phyloP scores from a whole-genome alignment of 2,888 invertebrate species.

The Hirtodrosophila confusa region DNA sequence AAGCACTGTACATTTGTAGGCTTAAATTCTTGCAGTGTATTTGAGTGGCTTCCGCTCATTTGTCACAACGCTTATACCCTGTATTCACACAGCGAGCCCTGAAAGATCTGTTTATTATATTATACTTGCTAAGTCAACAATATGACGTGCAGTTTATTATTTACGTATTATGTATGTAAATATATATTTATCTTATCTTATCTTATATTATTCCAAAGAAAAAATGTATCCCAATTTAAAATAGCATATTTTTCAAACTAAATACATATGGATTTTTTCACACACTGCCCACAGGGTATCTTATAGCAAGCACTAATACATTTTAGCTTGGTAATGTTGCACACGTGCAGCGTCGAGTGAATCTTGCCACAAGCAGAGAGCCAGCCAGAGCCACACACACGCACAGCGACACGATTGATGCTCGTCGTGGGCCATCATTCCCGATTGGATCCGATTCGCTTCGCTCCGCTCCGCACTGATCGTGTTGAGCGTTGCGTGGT shows the following conservation, averaged over 20 bases:
- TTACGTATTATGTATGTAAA: no score
- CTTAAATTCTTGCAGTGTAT: constrained; percentile 45
- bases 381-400: constrained; percentile 50
- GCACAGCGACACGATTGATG: constrained; percentile 64
- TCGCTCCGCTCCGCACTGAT: constrained; percentile 29
- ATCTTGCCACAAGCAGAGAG: constrained; percentile 57
- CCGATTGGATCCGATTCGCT: constrained; percentile 41
- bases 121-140: no score
- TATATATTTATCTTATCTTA: no score
- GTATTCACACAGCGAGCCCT: no score
- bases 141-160: no score
- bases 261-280: no score
- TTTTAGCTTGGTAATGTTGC: constrained; percentile 9
- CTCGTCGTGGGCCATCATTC: constrained; percentile 53
- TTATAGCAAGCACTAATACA: not conserved
- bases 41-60: constrained; percentile 50
- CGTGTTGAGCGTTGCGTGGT: constrained; percentile 66
- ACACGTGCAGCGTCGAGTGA: constrained; percentile 55
- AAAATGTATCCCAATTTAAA: no score
- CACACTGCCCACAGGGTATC: constrained; percentile 16
- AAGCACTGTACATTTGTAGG: no score
- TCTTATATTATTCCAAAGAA: no score
- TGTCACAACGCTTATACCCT: constrained; percentile 7
- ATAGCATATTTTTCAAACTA: no score
- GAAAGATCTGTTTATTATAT: no score